Evolutionary conservation across 2,888 invertebrate genomes (phyloP).

Genomic region (Calameuta pallipes): DNA sequence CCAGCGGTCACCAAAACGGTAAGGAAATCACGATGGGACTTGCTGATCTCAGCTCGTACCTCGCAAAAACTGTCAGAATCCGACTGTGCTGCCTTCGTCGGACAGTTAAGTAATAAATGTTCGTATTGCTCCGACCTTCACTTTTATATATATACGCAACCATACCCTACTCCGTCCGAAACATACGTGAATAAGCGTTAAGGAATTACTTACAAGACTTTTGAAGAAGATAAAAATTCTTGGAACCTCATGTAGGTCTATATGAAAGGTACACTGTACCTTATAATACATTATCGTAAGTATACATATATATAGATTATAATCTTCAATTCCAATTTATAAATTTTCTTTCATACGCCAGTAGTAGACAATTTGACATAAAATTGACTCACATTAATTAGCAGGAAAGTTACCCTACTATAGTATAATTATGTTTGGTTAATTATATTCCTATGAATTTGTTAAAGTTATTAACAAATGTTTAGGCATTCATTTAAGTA

Average conservation of each 20-base stretch:
- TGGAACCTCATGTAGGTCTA: neutral
- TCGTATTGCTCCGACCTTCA: neutral
- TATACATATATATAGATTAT: neutral
- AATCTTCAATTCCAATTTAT: neutral
- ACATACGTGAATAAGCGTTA: neutral
- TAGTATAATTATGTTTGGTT: neutral
- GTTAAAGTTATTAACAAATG: neutral
- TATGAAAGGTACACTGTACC: neutral
- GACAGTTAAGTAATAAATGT: neutral
- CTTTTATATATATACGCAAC: neutral
- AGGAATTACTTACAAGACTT: neutral
- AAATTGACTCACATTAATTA: no score
- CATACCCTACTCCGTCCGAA: neutral
- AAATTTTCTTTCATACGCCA: neutral
- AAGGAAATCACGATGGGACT: neutral
- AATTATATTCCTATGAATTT: neutral
- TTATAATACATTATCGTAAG: neutral
- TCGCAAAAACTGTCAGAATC: neutral
- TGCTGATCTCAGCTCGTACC: neutral
- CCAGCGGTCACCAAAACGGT: neutral
- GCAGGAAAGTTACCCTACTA: neutral
- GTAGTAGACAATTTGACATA: neutral
- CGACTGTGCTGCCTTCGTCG: neutral
- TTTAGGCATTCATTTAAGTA: neutral
- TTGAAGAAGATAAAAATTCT: neutral